phyloP scores from a whole-genome alignment of 2,888 invertebrate genomes.

The Drosophila bunnanda region DNA sequence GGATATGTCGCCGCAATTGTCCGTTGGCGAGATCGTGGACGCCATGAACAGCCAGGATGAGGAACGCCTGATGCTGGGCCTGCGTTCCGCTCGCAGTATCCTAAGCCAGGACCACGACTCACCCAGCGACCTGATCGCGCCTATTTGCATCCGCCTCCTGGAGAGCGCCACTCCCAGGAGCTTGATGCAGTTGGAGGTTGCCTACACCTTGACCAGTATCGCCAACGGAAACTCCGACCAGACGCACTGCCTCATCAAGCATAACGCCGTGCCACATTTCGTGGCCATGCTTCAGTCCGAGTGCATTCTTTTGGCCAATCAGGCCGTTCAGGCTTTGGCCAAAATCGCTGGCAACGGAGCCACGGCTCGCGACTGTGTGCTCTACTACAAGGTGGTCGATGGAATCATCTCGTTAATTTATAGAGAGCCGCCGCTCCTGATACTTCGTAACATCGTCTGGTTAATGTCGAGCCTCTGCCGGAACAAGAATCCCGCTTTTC shows the following conservation, averaged over 20 bases:
- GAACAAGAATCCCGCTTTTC: neutral
- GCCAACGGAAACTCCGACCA: conserved; percentile 97
- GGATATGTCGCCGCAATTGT: conserved; percentile 85
- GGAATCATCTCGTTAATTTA: conserved; percentile 89
- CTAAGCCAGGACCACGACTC: conserved; percentile 95
- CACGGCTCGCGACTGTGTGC: conserved; percentile 91
- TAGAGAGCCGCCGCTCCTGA: conserved; percentile 87
- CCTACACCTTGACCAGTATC: conserved; percentile 98
- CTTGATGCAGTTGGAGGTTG: conserved; percentile 95
- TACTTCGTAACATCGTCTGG: conserved; percentile 95
- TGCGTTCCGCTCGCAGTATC: conserved; percentile 93
- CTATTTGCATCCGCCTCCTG: conserved; percentile 92
- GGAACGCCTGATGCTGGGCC: conserved; percentile 88
- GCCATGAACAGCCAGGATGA: conserved; percentile 89
- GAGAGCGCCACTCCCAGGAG: conserved; percentile 86
- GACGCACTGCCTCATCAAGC: conserved; percentile 93
- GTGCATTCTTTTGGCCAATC: conserved; percentile 91
- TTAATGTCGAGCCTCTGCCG: conserved; percentile 95
- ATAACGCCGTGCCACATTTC: conserved; percentile 94
- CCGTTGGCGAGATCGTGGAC: conserved; percentile 90
- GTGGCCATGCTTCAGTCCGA: conserved; percentile 89
- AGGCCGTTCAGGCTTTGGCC: conserved; percentile 98
- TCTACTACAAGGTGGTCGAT: conserved; percentile 89
- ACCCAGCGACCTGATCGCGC: conserved; percentile 94
- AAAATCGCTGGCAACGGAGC: conserved; percentile 98